A percentile compares a stretch with the other conserved stretches of the same genome.
phyloP scores from a whole-genome alignment of 1,140 invertebrate species.

The Lepidurus packardi region DNA sequence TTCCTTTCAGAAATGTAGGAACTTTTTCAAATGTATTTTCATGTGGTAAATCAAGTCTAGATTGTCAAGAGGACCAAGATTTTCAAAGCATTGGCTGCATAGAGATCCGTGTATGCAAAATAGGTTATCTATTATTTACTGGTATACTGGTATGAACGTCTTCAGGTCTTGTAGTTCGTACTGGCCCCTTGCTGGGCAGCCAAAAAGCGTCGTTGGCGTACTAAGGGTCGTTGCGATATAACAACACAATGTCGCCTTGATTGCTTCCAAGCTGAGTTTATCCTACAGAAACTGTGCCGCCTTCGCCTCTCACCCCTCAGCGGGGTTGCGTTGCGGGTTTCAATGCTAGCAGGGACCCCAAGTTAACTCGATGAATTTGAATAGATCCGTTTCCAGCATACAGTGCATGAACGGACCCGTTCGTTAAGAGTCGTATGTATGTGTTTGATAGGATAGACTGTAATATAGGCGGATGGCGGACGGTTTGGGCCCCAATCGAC shows the following conservation, averaged over 20 bases:
- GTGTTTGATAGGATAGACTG: neutral
- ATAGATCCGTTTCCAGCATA: neutral
- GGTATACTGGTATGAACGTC: neutral
- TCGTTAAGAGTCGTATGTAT: neutral
- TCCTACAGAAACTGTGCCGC: neutral
- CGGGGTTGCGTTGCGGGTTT: neutral
- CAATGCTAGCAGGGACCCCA: neutral
- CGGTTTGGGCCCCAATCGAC: neutral
- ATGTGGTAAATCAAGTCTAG: neutral
- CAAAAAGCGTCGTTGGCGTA: neutral
- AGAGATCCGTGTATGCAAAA: neutral
- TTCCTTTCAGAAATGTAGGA: neutral
- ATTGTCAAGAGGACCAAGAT: neutral
- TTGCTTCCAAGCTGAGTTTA: constrained; percentile 8
- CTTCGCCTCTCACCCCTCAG: neutral
- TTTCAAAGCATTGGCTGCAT: neutral
- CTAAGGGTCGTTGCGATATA: constrained; percentile 14
- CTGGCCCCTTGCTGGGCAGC: neutral
- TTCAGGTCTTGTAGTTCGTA: neutral
- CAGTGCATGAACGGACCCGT: neutral
- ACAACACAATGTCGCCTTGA: constrained; percentile 10
- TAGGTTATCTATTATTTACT: neutral
- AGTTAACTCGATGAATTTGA: neutral
- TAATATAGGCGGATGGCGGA: neutral
- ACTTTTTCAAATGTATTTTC: neutral